These are phyloP conservation scores for Luperina nickerlii DNA, from an alignment of 2,888 invertebrate species.

Conservation along the genomic window DNA sequence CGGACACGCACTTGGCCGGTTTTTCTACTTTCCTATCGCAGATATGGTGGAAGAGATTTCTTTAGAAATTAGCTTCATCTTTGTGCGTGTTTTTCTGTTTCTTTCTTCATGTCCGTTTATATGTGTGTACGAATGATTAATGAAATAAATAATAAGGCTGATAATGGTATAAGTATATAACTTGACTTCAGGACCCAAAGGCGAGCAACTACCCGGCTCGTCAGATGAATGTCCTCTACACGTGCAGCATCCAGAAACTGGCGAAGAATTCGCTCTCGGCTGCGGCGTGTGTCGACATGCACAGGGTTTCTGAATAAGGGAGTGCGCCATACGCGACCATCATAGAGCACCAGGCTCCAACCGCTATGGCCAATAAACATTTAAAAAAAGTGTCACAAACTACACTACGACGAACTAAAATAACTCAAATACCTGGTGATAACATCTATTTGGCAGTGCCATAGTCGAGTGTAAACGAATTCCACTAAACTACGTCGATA, in stretches of 20 bases:
- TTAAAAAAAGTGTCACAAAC: constrained; percentile 26
- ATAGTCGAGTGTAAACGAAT: constrained; percentile 37
- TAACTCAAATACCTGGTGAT: constrained; percentile 7
- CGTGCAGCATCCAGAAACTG: constrained; percentile 98
- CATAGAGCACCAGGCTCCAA: constrained; percentile 26
- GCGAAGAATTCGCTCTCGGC: constrained; percentile 99
- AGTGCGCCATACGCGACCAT: constrained; percentile 32
- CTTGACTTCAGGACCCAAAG: constrained; percentile 93
- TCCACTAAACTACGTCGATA: constrained; percentile 39
- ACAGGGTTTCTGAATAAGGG: constrained; percentile 79
- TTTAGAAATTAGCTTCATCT: neutral
- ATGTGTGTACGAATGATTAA: neutral
- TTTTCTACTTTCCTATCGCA: neutral
- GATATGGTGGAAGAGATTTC: neutral
- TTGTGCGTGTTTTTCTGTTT: neutral
- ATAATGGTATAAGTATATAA: neutral
- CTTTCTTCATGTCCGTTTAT: neutral
- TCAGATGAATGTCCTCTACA: constrained; percentile 98
- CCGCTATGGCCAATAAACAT: constrained; percentile 50
- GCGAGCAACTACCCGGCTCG: constrained; percentile 96
- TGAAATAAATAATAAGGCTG: neutral
- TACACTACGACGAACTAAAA: constrained; percentile 12
- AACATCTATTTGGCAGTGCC: constrained; percentile 19
- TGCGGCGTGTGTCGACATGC: constrained; percentile 99
- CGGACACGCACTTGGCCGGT: too few species aligned